Conservation (phyloP, 2,888 invertebrate genomes). For the Apotomis betuletana region DNA sequence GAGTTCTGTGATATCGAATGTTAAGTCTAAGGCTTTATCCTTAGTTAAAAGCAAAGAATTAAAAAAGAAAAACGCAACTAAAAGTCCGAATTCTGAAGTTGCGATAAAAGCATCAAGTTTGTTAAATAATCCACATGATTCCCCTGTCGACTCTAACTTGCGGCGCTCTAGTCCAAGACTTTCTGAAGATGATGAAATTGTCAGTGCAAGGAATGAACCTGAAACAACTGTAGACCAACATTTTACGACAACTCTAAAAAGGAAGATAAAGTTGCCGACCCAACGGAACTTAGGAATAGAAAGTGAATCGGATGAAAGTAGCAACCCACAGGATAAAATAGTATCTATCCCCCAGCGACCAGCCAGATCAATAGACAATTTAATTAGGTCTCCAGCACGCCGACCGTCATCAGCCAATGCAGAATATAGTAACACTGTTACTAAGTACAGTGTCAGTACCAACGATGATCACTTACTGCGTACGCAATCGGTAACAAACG, state of each 20-base stretch:
- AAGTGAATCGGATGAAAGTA: slow-evolving; percentile 55
- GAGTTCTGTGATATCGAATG: slow-evolving; percentile 78
- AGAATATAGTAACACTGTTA: slow-evolving; percentile 51
- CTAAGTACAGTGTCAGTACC: slow-evolving; percentile 53
- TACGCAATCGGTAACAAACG: slow-evolving; percentile 61
- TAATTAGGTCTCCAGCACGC: slow-evolving; percentile 71
- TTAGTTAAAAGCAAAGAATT: slow-evolving; percentile 73
- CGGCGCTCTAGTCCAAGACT: slow-evolving; percentile 44
- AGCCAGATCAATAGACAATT: slow-evolving; percentile 63
- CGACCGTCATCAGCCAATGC: slow-evolving; percentile 63
- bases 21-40: slow-evolving; percentile 80
- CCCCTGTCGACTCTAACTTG: slow-evolving; percentile 59
- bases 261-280: slow-evolving; percentile 38
- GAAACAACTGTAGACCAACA: slow-evolving; percentile 10
- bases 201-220: not conserved
- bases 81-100: slow-evolving; percentile 55
- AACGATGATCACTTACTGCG: slow-evolving; percentile 51
- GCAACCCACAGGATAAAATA: slow-evolving; percentile 53
- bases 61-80: slow-evolving; percentile 55
- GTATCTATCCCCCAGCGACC: slow-evolving; percentile 50
- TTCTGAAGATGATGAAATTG: slow-evolving; percentile 8
- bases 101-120: slow-evolving; percentile 64
- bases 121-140: slow-evolving; percentile 68
- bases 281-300: slow-evolving; percentile 45
- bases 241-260: slow-evolving; percentile 26